These are phyloP conservation scores for Alosa sapidissima DNA, from an alignment of 2,797 vertebrate species.

Conservation along the genomic window DNA sequence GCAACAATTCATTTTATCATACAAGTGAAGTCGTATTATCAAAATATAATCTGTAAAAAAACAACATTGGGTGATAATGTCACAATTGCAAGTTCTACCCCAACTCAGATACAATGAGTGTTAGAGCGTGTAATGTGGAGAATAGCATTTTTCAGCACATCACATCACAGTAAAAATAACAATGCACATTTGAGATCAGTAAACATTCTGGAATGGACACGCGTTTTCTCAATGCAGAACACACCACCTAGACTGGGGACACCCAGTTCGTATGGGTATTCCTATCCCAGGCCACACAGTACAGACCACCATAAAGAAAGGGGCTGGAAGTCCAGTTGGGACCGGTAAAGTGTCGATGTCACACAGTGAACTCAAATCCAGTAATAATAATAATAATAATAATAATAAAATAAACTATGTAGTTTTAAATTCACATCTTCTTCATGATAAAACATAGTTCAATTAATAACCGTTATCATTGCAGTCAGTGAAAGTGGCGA, in stretches of 20 bases:
- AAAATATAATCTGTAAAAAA: background rate
- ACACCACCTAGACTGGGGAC: background rate
- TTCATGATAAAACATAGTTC: too few relatives aligned
- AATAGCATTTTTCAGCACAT: background rate
- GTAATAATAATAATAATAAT: too few relatives aligned
- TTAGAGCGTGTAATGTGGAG: background rate
- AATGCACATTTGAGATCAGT: background rate
- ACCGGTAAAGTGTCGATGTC: too few relatives aligned
- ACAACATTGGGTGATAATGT: background rate
- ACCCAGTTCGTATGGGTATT: too few relatives aligned
- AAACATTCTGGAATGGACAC: background rate
- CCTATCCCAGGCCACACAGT: too few relatives aligned
- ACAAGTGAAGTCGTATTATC: background rate
- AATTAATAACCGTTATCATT: too few relatives aligned
- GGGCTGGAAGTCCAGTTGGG: too few relatives aligned
- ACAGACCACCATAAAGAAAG: too few relatives aligned
- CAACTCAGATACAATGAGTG: background rate
- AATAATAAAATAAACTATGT: too few relatives aligned
- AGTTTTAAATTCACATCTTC: too few relatives aligned
- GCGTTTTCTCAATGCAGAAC: background rate
- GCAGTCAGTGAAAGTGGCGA: too few relatives aligned
- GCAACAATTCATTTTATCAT: slow-evolving; percentile 54
- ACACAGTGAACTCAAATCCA: too few relatives aligned
- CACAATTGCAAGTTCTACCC: background rate
- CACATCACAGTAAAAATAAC: background rate